A percentile compares a stretch with the other conserved stretches of the same genome.
phyloP scores from a whole-genome alignment of 1,140 invertebrate genomes.

The Sminthurinus signatus region DNA sequence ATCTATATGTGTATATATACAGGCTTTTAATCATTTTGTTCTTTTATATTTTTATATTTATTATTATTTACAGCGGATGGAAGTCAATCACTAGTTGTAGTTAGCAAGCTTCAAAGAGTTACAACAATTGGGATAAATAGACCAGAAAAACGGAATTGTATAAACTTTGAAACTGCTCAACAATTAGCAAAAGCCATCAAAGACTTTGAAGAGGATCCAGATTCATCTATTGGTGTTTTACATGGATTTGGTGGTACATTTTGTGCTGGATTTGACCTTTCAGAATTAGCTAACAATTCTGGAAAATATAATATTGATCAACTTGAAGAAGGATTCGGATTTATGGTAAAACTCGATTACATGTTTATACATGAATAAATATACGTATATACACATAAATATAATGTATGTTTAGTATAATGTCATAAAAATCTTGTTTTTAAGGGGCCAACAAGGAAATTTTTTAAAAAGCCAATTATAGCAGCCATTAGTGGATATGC shows the following conservation, averaged over 20 bases:
- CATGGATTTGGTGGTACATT: slow-evolving; percentile 54
- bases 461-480: slow-evolving; percentile 52
- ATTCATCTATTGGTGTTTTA: slow-evolving; percentile 49
- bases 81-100: too few species aligned
- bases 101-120: slow-evolving; percentile 40
- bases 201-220: slow-evolving; percentile 49
- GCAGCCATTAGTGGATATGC: slow-evolving; percentile 80
- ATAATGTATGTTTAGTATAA: too few species aligned
- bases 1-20: too few species aligned
- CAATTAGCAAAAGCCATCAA: slow-evolving; percentile 48
- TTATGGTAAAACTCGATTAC: slow-evolving; percentile 42
- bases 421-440: slow-evolving; percentile 5
- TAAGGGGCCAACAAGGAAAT: slow-evolving; percentile 48
- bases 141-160: slow-evolving; percentile 51
- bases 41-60: too few species aligned
- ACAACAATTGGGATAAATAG: slow-evolving; percentile 52
- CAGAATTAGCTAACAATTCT: slow-evolving; percentile 42
- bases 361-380: not conserved
- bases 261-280: slow-evolving; percentile 54
- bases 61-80: too few species aligned
- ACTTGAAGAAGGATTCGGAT: slow-evolving; percentile 36
- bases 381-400: too few species aligned
- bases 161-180: slow-evolving; percentile 49
- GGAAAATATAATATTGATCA: slow-evolving; percentile 23
- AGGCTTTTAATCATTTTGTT: too few species aligned